These are phyloP conservation scores for Schizopygopsis pylzovi DNA, from an alignment of 2,797 vertebrate genomes.

Conservation along the genomic window DNA sequence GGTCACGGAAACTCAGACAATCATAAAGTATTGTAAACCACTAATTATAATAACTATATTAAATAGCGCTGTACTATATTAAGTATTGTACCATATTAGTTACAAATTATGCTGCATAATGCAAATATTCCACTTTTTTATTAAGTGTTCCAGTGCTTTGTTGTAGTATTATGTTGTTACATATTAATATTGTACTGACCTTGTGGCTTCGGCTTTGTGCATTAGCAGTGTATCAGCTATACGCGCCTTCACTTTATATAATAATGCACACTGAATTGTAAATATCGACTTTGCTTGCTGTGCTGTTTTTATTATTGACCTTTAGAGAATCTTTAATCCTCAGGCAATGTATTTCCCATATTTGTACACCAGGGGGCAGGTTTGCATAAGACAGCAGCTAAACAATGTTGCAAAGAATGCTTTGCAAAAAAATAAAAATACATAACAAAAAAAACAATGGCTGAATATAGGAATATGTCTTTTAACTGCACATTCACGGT, in stretches of 20 bases:
- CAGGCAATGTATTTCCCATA: constrained; percentile 24
- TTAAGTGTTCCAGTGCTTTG: background rate
- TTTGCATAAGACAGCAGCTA: constrained; percentile 39
- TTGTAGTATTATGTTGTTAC: background rate
- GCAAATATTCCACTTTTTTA: background rate
- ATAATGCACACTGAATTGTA: background rate
- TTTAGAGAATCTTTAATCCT: background rate
- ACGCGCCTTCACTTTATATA: background rate
- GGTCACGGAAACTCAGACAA: background rate
- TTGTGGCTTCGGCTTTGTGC: background rate
- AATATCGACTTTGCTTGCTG: background rate
- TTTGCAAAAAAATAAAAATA: background rate
- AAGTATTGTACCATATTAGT: background rate
- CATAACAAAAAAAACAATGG: background rate
- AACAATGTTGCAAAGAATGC: background rate
- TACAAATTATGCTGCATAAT: background rate
- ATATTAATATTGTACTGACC: background rate
- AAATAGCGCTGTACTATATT: background rate
- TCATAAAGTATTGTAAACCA: background rate
- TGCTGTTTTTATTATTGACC: background rate
- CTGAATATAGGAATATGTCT: background rate
- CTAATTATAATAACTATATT: background rate
- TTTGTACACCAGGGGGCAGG: constrained; percentile 60
- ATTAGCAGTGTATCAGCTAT: background rate
- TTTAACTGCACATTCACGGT: background rate